Percentiles rank a stretch among this genome's conserved stretches.
These are phyloP conservation scores for Sylvilagus floridanus DNA, from an alignment of 2,797 vertebrate genomes.

Conservation along the genomic window DNA sequence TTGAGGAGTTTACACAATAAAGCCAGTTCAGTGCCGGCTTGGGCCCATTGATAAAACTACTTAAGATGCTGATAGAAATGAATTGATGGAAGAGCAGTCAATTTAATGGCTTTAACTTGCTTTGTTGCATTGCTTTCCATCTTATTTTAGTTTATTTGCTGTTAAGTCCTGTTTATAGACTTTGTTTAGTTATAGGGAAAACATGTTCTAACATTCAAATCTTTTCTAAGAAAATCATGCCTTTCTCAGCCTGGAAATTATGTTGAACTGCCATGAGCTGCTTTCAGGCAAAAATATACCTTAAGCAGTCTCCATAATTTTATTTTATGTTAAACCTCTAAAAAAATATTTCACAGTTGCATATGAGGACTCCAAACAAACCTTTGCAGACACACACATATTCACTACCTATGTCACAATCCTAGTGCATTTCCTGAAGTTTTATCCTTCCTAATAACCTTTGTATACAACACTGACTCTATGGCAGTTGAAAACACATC, in stretches of 20 bases:
- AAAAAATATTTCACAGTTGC: background rate
- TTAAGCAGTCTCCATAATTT: background rate
- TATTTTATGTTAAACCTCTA: background rate
- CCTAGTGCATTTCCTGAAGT: background rate
- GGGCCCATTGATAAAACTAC: background rate
- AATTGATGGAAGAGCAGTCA: background rate
- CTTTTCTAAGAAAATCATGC: background rate
- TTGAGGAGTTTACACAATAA: background rate
- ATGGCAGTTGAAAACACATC: slow-evolving; percentile 41
- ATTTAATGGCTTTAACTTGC: background rate
- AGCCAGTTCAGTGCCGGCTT: background rate
- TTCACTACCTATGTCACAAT: no score
- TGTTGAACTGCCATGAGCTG: background rate
- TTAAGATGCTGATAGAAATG: background rate
- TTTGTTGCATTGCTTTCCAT: background rate
- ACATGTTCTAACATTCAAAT: background rate
- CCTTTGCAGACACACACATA: rapidly evolving
- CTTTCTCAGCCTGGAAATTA: background rate
- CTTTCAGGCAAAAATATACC: background rate
- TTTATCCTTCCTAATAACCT: slow-evolving; percentile 28
- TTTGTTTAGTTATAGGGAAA: slow-evolving; percentile 26
- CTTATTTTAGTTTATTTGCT: slow-evolving; percentile 40
- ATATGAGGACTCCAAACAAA: background rate
- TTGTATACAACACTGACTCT: slow-evolving; percentile 65
- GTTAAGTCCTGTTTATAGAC: background rate